These are phyloP conservation scores for Pseudococcus longispinus DNA, from an alignment of 2,888 invertebrate species.

Conservation along the genomic window DNA sequence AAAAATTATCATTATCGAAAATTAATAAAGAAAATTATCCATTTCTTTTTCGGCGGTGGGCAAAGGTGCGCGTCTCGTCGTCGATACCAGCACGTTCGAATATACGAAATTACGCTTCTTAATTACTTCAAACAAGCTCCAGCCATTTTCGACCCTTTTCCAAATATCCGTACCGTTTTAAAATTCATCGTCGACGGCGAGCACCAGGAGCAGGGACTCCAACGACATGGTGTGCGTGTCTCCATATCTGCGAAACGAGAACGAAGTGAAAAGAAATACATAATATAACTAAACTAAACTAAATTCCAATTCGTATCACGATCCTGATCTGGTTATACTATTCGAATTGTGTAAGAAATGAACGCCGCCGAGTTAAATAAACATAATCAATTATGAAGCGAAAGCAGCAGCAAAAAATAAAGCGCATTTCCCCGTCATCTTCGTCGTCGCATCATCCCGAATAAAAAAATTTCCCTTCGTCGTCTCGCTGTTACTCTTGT, in stretches of 20 bases:
- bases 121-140: background rate
- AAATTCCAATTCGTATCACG: slow-evolving; percentile 1
- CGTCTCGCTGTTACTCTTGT: background rate
- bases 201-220: background rate
- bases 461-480: background rate
- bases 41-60: background rate
- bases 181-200: background rate
- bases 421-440: background rate
- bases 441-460: background rate
- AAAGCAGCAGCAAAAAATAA: slow-evolving; percentile 5
- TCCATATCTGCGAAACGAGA: background rate
- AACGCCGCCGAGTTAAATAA: slow-evolving; percentile 20
- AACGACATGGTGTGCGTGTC: background rate
- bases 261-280: background rate
- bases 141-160: background rate
- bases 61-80: background rate
- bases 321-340: slow-evolving; percentile 15
- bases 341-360: slow-evolving; percentile 26
- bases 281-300: background rate
- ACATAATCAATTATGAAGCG: slow-evolving; percentile 26
- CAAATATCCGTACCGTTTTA: background rate
- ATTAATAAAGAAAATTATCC: background rate
- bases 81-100: background rate
- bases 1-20: background rate
- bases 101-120: background rate